phyloP scores from a whole-genome alignment of 53 echinoderm and acorn worm species.

The Luidia sarsii region DNA sequence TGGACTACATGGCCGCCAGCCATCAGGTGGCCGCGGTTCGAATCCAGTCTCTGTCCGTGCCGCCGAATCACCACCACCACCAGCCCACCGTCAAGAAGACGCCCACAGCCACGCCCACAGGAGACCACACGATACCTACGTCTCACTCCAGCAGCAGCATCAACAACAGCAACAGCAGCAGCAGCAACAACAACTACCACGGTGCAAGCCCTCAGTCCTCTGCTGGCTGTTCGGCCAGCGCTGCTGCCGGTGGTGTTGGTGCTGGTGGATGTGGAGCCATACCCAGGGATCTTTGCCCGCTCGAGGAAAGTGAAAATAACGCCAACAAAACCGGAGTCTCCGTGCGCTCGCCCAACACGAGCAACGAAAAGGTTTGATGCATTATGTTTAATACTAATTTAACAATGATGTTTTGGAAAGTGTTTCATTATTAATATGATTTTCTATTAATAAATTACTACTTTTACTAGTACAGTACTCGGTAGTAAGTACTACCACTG shows the following conservation, averaged over 20 bases:
- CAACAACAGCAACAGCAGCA: not conserved
- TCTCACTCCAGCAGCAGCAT: no score
- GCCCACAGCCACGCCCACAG: no score
- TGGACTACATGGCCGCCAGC: conserved; percentile 7
- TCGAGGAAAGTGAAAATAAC: conserved; percentile 12
- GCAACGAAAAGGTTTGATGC: conserved; percentile 46
- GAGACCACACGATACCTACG: no score
- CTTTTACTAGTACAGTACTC: no score
- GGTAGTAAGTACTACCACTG: no score
- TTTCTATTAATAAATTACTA: not conserved
- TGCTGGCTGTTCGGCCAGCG: not conserved
- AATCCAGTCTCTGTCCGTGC: conserved; percentile 36
- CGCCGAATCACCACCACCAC: not conserved
- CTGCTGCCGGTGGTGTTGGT: no score
- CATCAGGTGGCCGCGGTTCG: conserved; percentile 44
- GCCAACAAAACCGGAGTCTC: conserved; percentile 27
- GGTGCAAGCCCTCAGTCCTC: not conserved
- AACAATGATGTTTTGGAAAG: not conserved
- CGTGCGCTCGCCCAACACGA: conserved; percentile 23
- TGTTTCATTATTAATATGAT: not conserved
- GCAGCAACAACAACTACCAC: conserved; percentile 1
- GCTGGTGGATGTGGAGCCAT: no score
- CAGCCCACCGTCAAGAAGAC: not conserved
- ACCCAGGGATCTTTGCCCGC: not conserved
- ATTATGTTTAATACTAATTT: not conserved